Evolutionary conservation across 2,113 vertebrate genomes (phyloP).

Genomic region (Verasper variegatus): DNA sequence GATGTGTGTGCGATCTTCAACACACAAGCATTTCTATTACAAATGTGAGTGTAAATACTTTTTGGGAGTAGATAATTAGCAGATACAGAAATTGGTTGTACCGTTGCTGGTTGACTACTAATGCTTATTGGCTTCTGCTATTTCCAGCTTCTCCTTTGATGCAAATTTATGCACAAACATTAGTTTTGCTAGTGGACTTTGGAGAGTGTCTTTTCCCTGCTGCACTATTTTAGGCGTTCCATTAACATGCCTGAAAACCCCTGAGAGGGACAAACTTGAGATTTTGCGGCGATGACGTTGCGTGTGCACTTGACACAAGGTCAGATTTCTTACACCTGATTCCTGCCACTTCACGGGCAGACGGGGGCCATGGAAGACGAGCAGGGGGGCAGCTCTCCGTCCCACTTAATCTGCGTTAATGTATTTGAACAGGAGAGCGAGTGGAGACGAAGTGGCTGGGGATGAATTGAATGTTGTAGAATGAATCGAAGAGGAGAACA

Average conservation of each 20-base stretch:
- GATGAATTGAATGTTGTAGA: constrained; percentile 51
- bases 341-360: constrained; percentile 29
- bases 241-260: constrained; percentile 31
- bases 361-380: constrained; percentile 52
- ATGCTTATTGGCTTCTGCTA: constrained; percentile 6
- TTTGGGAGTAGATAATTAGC: constrained; percentile 22
- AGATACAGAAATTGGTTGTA: constrained; percentile 26
- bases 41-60: constrained; percentile 11
- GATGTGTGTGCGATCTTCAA: background rate
- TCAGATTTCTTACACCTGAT: constrained; percentile 22
- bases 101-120: constrained; percentile 8
- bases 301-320: constrained; percentile 5
- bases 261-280: constrained; percentile 2
- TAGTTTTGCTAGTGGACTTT: constrained; percentile 10
- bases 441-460: constrained; percentile 26
- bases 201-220: constrained; percentile 12
- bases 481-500: constrained; percentile 43
- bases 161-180: constrained; percentile 42
- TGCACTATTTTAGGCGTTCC: constrained; percentile 14
- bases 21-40: constrained; percentile 11
- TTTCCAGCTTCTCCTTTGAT: constrained; percentile 38
- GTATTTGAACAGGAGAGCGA: constrained; percentile 58
- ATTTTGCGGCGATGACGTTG: constrained; percentile 7
- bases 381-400: constrained; percentile 53
- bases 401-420: constrained; percentile 67